Evolutionary conservation across 1,140 invertebrate species (phyloP).

Genomic region (Drosophila teissieri): DNA sequence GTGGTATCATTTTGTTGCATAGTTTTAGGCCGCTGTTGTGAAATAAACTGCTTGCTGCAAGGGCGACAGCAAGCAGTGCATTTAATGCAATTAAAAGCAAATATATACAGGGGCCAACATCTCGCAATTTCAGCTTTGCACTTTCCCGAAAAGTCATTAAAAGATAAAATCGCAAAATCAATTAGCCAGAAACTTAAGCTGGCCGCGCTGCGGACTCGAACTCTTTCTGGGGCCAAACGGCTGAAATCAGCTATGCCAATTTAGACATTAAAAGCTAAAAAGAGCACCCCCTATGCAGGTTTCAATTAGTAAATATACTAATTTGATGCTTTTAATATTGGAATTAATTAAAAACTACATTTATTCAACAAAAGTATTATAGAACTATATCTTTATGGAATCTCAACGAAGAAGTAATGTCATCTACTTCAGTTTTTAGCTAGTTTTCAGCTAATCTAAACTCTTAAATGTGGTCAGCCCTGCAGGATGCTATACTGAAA

Average conservation of each 20-base stretch:
- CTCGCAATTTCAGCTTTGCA: slow-evolving; percentile 49
- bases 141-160: slow-evolving; percentile 79
- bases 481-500: slow-evolving; percentile 12
- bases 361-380: too few species aligned
- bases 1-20: slow-evolving; percentile 2
- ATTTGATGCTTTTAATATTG: not conserved
- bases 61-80: slow-evolving; percentile 2
- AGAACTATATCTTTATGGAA: too few species aligned
- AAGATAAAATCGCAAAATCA: slow-evolving; percentile 83
- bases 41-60: slow-evolving; percentile 4
- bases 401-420: too few species aligned
- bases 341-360: too few species aligned
- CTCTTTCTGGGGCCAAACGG: slow-evolving; percentile 6
- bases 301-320: too few species aligned
- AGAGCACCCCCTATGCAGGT: not conserved
- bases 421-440: not conserved
- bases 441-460: not conserved
- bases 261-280: not conserved
- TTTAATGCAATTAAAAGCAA: slow-evolving; percentile 62
- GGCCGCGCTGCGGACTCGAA: slow-evolving; percentile 13
- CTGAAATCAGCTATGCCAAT: not conserved
- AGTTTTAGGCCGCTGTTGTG: slow-evolving; percentile 19
- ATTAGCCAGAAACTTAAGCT: slow-evolving; percentile 80
- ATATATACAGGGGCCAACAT: slow-evolving; percentile 20
- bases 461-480: not conserved